These are phyloP conservation scores for Hoplodrina ambigua DNA, from an alignment of 2,888 invertebrate genomes.

Conservation along the genomic window DNA sequence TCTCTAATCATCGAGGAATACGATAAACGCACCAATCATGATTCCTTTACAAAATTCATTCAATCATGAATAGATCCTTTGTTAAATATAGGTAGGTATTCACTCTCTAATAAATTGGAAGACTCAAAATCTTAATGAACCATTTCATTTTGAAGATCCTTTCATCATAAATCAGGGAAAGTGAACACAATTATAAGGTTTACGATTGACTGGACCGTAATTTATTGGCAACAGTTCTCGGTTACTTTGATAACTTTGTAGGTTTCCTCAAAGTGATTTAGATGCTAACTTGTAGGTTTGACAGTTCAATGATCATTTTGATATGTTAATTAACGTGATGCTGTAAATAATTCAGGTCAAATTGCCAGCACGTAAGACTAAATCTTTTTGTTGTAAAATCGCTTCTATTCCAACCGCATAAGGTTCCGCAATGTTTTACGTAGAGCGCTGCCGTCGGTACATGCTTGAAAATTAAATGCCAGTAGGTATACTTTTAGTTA, in stretches of 20 bases:
- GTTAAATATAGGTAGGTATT: neutral
- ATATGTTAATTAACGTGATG: neutral
- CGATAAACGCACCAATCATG: neutral
- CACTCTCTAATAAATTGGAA: slow-evolving; percentile 1
- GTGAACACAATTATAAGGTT: neutral
- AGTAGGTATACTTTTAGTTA: too few relatives aligned
- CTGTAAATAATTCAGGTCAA: neutral
- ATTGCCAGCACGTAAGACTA: too few relatives aligned
- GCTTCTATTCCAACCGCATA: too few relatives aligned
- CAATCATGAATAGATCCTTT: neutral
- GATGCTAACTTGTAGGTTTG: neutral
- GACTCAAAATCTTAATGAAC: slow-evolving; percentile 1
- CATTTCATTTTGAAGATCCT: slow-evolving; percentile 1
- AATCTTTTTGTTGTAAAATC: too few relatives aligned
- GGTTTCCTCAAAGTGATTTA: neutral
- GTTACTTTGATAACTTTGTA: slow-evolving; percentile 12
- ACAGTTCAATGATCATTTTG: neutral
- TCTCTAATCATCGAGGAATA: neutral
- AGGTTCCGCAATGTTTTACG: too few relatives aligned
- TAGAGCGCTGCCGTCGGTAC: too few relatives aligned
- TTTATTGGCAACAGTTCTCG: slow-evolving; percentile 2
- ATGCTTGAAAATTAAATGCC: too few relatives aligned
- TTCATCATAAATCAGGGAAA: slow-evolving; percentile 19
- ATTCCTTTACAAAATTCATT: slow-evolving; percentile 1
- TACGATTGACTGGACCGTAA: neutral